Evolutionary conservation across 2,888 invertebrate genomes (phyloP).

Genomic region (Rhamnusium bicolor): DNA sequence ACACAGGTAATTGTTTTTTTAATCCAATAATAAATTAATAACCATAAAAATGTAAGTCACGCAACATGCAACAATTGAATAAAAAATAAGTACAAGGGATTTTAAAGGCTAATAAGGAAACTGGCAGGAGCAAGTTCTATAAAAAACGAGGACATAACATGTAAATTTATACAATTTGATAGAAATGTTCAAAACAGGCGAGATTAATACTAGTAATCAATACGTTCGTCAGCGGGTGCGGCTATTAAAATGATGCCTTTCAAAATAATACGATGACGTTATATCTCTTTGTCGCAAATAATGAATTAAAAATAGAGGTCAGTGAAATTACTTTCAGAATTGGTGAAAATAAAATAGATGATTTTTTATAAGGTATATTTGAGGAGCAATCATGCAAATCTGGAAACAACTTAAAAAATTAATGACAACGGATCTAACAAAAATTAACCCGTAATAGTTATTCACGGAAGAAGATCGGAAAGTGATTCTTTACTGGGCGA

Average conservation of each 20-base stretch:
- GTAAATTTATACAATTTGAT: constrained; percentile 13
- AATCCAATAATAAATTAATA: neutral
- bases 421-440: too few species aligned
- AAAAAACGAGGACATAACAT: constrained; percentile 14
- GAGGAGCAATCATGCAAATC: too few species aligned
- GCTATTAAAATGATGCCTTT: neutral
- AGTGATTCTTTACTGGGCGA: too few species aligned
- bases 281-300: neutral
- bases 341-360: too few species aligned
- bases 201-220: neutral
- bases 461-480: too few species aligned
- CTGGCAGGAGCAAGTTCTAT: neutral
- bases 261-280: neutral
- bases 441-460: too few species aligned
- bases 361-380: too few species aligned
- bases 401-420: too few species aligned
- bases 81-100: neutral
- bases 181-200: neutral
- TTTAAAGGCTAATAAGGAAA: constrained; percentile 11
- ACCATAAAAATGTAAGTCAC: constrained; percentile 8
- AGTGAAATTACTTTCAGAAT: too few species aligned
- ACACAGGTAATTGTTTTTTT: neutral
- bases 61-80: neutral
- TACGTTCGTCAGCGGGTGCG: neutral
- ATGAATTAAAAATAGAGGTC: neutral